Evolutionary conservation across 2,888 invertebrate species (phyloP).

Genomic region (Scaptomyza tumidula): DNA sequence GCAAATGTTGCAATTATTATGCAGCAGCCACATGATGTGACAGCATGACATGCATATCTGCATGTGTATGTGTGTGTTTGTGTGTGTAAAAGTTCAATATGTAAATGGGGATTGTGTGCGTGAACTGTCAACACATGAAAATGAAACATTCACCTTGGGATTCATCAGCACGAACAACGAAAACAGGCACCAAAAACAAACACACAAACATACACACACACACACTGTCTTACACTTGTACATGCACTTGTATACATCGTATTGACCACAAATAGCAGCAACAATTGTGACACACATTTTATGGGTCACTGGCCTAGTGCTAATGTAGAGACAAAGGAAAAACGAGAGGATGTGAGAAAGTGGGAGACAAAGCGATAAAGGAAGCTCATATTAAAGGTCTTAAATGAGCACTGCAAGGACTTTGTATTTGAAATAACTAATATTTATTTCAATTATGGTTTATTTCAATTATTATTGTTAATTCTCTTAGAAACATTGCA

Average conservation of each 20-base stretch:
- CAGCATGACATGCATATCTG: slow-evolving; percentile 19
- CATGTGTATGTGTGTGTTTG: slow-evolving; percentile 12
- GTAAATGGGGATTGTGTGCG: slow-evolving; percentile 67
- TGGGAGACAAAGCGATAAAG: too few species aligned
- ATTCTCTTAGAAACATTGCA: too few species aligned
- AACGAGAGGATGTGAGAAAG: neutral
- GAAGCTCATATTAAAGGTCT: slow-evolving; percentile 2
- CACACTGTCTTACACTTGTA: neutral
- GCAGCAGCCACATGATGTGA: slow-evolving; percentile 59
- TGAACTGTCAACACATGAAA: slow-evolving; percentile 75
- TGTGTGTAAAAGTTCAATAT: slow-evolving; percentile 68
- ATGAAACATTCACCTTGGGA: slow-evolving; percentile 78
- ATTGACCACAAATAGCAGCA: slow-evolving; percentile 56
- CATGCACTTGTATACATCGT: slow-evolving; percentile 12
- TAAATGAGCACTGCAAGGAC: neutral
- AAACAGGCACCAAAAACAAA: slow-evolving; percentile 25
- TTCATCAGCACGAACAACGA: slow-evolving; percentile 59
- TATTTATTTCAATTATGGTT: neutral
- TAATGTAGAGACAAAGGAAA: slow-evolving; percentile 11
- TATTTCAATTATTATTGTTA: too few species aligned
- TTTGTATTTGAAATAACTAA: neutral
- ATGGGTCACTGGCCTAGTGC: slow-evolving; percentile 59
- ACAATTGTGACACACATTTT: slow-evolving; percentile 69
- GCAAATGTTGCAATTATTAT: slow-evolving; percentile 78
- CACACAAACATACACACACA: slow-evolving; percentile 6